Conservation (phyloP, 2,113 vertebrate genomes). For the Micromys minutus region DNA sequence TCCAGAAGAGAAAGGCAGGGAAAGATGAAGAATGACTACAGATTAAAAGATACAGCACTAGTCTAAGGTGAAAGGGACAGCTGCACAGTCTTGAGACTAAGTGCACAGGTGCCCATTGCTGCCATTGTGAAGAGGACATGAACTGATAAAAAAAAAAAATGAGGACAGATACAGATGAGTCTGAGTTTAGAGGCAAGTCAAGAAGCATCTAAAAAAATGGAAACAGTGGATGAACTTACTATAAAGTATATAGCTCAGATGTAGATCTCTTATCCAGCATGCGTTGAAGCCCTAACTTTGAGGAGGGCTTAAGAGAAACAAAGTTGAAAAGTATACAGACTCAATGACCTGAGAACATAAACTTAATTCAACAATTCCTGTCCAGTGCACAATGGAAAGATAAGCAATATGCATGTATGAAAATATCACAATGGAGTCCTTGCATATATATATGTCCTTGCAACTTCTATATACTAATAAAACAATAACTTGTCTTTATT, state of each 20-base stretch:
- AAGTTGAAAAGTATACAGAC: background rate
- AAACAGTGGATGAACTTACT: background rate
- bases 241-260: background rate
- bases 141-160: background rate
- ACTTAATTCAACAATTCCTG: background rate
- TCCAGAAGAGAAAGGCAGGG: background rate
- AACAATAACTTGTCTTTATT: background rate
- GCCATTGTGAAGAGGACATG: background rate
- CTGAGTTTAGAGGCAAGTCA: background rate
- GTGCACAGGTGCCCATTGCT: fast-evolving
- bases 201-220: background rate
- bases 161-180: background rate
- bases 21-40: constrained; percentile 22
- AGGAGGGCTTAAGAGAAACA: background rate
- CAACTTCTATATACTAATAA: background rate
- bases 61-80: background rate
- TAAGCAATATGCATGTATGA: background rate
- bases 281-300: background rate
- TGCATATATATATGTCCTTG: no score
- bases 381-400: background rate
- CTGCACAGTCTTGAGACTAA: background rate
- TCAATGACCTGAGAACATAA: background rate
- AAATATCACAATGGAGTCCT: background rate
- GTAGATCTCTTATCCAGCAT: background rate
- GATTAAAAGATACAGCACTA: background rate